Evolutionary conservation across 2,888 invertebrate genomes (phyloP), one percentile per base, ranked within the genome.

Genomic region (Aquatica leii): DNA sequence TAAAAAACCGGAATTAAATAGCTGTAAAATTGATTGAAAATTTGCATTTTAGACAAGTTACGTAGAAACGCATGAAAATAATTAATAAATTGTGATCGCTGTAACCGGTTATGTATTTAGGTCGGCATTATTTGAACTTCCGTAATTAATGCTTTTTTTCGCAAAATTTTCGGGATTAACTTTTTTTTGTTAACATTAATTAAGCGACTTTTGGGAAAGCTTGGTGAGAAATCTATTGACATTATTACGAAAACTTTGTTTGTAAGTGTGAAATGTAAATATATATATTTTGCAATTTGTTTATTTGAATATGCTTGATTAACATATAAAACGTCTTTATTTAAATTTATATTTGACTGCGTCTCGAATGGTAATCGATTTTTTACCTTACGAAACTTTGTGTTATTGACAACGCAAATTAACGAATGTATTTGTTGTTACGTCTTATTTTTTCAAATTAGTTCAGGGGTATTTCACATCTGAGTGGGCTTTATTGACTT

Each of bases 11-110:
- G 24, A 24, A 24, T 24, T 24, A 24, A 24, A 24, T 24, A 24
- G 24, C 24, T 24, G 8, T 46, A 15, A 46, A 46, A 11, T 46
- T 46, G 18, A 18, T 11, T 46, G 11, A 11, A 17, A 17, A 46
- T 50, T 50, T 50, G 31, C 50, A 50, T 50, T 31, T 50, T 34
- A 24, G 50, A 24, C 11, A 50, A 50, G 50, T 17, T 49, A 49
- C 15, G 11, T 21, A 49, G 24, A 21, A 20, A 18, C 5, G 20
- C 12, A 50, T 50, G 50, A 11, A 31, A 50, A 50, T 50, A 50
- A 17, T 50, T 50, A 21, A 50, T 50, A 50, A 34, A 50, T 50
- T 31, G 24, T 24, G 50, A 34, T 24, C 12, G 50, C 24, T 34
- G 31, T 31, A 14, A 24, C 21, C 12, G 3, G 21, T 20, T 50